A percentile compares a stretch with the other conserved stretches of the same genome.
These are phyloP conservation scores for Drosophila melanica DNA, from an alignment of 1,140 invertebrate genomes.

Conservation along the genomic window DNA sequence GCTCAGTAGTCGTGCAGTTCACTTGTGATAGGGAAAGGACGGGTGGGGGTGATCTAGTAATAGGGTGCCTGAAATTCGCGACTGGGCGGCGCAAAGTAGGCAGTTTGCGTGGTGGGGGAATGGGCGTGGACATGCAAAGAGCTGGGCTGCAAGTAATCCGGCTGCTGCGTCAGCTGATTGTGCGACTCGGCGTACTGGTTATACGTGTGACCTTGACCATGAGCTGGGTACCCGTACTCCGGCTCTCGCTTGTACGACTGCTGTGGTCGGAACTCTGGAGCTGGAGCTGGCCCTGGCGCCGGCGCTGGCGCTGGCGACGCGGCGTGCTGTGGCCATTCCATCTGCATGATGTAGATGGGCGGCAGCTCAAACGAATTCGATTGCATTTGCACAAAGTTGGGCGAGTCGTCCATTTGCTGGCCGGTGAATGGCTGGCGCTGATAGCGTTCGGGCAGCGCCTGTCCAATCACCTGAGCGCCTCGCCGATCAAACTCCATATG, in stretches of 20 bases:
- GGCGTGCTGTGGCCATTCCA: constrained; percentile 19
- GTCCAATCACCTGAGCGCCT: constrained; percentile 37
- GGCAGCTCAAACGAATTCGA: constrained; percentile 65
- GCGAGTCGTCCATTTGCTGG: constrained; percentile 14
- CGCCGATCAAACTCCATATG: constrained; percentile 41
- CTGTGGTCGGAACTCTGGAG: neutral
- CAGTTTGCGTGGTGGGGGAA: neutral
- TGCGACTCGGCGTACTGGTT: too few relatives aligned
- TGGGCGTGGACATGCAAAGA: neutral
- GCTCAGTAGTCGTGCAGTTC: constrained; percentile 9
- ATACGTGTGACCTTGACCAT: neutral
- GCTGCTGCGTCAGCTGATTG: neutral
- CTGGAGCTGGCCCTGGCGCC: neutral
- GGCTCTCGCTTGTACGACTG: neutral
- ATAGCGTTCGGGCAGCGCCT: constrained; percentile 51
- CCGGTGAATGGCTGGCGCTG: constrained; percentile 37
- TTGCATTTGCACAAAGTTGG: constrained; percentile 60
- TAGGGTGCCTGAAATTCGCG: constrained; percentile 63
- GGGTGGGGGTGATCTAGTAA: constrained; percentile 23
- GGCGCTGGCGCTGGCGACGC: neutral
- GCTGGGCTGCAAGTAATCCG: neutral
- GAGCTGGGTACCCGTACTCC: neutral
- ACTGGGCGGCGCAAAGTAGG: constrained; percentile 39
- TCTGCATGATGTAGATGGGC: constrained; percentile 24
- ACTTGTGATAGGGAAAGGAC: too few relatives aligned